Percentiles rank a stretch among this genome's conserved stretches.
Conservation (phyloP, 2,888 invertebrate species). For the Protophormia terraenovae region DNA sequence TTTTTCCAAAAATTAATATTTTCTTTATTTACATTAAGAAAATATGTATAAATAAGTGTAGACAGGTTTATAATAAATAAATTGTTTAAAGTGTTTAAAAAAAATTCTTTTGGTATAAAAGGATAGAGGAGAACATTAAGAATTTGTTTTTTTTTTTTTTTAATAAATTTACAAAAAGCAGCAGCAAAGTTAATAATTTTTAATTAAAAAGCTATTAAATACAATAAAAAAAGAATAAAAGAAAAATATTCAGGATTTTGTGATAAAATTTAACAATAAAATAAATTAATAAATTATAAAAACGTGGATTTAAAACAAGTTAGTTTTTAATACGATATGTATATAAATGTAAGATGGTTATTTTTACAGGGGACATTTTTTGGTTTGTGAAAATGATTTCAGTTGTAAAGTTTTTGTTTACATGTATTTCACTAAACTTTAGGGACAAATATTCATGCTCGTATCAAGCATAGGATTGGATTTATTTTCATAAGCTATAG, state of each 20-base stretch:
- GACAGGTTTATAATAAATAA: slow-evolving; percentile 43
- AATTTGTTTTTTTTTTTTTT: too few relatives aligned
- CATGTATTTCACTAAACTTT: too few relatives aligned
- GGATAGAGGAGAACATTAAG: slow-evolving; percentile 60
- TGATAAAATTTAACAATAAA: not conserved
- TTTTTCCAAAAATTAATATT: slow-evolving; percentile 8
- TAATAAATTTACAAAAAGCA: slow-evolving; percentile 64
- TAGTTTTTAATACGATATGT: too few relatives aligned
- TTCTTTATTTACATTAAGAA: slow-evolving; percentile 39
- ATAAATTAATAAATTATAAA: too few relatives aligned
- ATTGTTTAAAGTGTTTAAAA: slow-evolving; percentile 40
- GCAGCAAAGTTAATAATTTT: slow-evolving; percentile 44
- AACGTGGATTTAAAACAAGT: too few relatives aligned
- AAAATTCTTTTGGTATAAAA: slow-evolving; percentile 43
- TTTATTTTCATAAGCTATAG: too few relatives aligned
- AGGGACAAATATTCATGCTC: too few relatives aligned
- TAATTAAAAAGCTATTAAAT: slow-evolving; percentile 12
- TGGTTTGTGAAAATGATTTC: too few relatives aligned
- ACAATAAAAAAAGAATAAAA: not conserved
- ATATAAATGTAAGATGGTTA: too few relatives aligned
- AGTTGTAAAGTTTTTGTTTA: too few relatives aligned
- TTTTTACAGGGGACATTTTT: too few relatives aligned
- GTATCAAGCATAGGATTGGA: too few relatives aligned
- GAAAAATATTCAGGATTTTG: not conserved
- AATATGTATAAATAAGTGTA: slow-evolving; percentile 43